phyloP scores from a whole-genome alignment of 2,797 vertebrate genomes.

The Catamblyrhynchus diadema region DNA sequence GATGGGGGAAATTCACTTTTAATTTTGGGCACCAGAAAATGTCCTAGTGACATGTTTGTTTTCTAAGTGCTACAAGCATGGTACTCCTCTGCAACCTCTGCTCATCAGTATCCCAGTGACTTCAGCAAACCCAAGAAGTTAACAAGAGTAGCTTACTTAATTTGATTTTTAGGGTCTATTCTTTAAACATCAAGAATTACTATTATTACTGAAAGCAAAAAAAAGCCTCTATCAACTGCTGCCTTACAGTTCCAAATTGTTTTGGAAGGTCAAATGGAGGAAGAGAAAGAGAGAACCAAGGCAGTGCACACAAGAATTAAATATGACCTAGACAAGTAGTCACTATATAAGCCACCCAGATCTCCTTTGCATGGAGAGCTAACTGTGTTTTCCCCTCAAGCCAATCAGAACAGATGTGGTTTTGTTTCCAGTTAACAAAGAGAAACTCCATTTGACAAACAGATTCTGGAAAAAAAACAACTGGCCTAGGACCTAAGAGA shows the following conservation, averaged over 20 bases:
- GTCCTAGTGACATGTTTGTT: neutral
- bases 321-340: neutral
- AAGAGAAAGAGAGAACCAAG: neutral
- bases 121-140: neutral
- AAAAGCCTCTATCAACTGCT: neutral
- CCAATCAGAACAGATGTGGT: neutral
- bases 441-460: neutral
- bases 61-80: neutral
- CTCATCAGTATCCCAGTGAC: neutral
- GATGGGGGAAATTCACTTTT: accelerated
- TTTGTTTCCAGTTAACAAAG: conserved; percentile 20
- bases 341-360: neutral
- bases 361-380: neutral
- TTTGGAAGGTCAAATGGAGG: neutral
- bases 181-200: neutral
- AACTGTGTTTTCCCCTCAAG: neutral
- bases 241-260: neutral
- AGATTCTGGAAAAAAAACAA: neutral
- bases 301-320: neutral
- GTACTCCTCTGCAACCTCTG: neutral
- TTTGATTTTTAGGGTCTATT: neutral
- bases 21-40: neutral
- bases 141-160: neutral
- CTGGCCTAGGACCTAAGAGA: neutral
- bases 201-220: neutral